phyloP scores from a whole-genome alignment of 2,888 invertebrate genomes.

The Acleris holmiana region DNA sequence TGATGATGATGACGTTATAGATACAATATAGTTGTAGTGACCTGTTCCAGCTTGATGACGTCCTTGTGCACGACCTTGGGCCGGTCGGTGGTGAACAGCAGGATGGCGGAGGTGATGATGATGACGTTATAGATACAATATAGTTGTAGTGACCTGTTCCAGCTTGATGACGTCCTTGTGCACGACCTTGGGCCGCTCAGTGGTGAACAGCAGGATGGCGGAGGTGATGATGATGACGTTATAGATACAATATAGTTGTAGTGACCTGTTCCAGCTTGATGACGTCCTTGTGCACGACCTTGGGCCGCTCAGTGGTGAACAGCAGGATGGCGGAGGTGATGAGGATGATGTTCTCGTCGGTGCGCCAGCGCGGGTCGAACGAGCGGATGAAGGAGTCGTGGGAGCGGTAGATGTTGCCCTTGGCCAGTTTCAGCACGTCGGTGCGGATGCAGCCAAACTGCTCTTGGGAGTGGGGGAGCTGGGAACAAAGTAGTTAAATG shows the following conservation, averaged over 20 bases:
- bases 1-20: too few relatives aligned
- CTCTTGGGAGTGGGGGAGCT: slow-evolving; percentile 92
- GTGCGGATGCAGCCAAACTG: slow-evolving; percentile 92
- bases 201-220: slow-evolving; percentile 95
- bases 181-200: slow-evolving; percentile 90
- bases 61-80: too few relatives aligned
- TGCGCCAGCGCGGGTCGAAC: slow-evolving; percentile 93
- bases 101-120: too few relatives aligned
- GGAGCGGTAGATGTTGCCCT: slow-evolving; percentile 93
- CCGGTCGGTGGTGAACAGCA: too few relatives aligned
- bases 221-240: slow-evolving; percentile 95
- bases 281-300: slow-evolving; percentile 92
- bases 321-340: slow-evolving; percentile 95
- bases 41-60: too few relatives aligned
- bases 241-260: background rate
- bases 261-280: slow-evolving; percentile 83
- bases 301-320: slow-evolving; percentile 92
- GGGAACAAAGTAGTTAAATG: background rate
- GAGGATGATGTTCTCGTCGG: slow-evolving; percentile 95
- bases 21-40: too few relatives aligned
- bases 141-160: slow-evolving; percentile 9
- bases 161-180: slow-evolving; percentile 93
- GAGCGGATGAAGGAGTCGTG: slow-evolving; percentile 93
- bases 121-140: too few relatives aligned
- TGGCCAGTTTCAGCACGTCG: slow-evolving; percentile 95